These are phyloP conservation scores for Tyria jacobaeae DNA, from an alignment of 2,888 invertebrate genomes.

Conservation along the genomic window DNA sequence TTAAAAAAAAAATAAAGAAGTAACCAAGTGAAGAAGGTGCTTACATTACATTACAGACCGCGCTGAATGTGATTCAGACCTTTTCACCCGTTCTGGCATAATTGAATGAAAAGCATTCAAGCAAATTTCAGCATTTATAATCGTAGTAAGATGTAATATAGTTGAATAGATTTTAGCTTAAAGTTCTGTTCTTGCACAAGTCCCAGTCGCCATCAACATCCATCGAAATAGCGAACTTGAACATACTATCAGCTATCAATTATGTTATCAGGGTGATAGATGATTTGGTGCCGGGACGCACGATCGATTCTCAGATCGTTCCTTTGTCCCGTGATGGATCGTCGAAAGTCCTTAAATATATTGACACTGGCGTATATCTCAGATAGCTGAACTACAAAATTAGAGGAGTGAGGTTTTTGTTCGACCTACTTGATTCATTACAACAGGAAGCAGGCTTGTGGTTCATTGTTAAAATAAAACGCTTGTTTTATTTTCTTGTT, in stretches of 20 bases:
- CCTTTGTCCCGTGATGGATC: constrained; percentile 52
- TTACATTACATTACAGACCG: too few relatives aligned
- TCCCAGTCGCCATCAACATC: constrained; percentile 1
- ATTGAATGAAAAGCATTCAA: too few relatives aligned
- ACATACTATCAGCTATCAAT: constrained; percentile 26
- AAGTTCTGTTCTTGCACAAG: not conserved
- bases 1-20: too few relatives aligned
- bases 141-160: too few relatives aligned
- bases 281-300: constrained; percentile 39
- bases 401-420: not conserved
- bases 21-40: too few relatives aligned
- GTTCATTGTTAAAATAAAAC: not conserved
- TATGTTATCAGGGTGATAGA: constrained; percentile 49
- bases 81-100: too few relatives aligned
- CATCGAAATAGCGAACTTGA: not conserved
- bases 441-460: not conserved
- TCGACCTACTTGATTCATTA: not conserved
- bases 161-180: too few relatives aligned
- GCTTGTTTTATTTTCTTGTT: not conserved
- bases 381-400: constrained; percentile 12
- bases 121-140: too few relatives aligned
- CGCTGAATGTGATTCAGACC: too few relatives aligned
- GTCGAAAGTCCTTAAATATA: constrained; percentile 33
- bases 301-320: constrained; percentile 35
- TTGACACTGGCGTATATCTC: constrained; percentile 32